Percentiles rank a stretch among this genome's conserved stretches.
Conservation (phyloP, 2,797 vertebrate species). For the Aeoliscus strigatus region DNA sequence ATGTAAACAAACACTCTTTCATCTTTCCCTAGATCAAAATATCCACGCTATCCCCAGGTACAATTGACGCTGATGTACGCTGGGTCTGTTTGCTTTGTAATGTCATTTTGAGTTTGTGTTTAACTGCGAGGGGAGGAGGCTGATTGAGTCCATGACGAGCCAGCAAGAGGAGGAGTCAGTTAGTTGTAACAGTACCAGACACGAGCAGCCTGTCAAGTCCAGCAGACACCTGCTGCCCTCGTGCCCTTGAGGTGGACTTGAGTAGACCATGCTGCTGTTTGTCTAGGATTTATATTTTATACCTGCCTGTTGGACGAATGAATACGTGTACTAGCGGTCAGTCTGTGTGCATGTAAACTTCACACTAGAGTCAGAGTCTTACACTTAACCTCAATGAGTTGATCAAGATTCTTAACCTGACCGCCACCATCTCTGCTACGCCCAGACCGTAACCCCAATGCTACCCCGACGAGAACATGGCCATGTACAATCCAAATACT, state of each 20-base stretch:
- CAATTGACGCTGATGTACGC: slow-evolving; percentile 18
- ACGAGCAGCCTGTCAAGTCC: slow-evolving; percentile 22
- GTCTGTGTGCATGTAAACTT: too few relatives aligned
- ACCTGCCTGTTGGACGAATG: neutral
- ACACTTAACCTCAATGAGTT: too few relatives aligned
- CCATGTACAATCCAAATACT: too few relatives aligned
- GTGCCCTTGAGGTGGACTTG: slow-evolving; percentile 11
- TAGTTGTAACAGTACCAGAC: slow-evolving; percentile 18
- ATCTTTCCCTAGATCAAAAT: slow-evolving; percentile 34
- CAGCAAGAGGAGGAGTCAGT: slow-evolving; percentile 11
- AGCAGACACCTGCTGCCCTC: slow-evolving; percentile 43
- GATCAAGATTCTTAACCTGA: too few relatives aligned
- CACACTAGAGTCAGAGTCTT: too few relatives aligned
- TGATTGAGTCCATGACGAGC: slow-evolving; percentile 5
- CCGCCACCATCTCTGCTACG: too few relatives aligned
- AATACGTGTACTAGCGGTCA: slow-evolving; percentile 3
- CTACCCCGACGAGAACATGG: too few relatives aligned
- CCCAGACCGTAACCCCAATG: too few relatives aligned
- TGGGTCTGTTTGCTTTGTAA: slow-evolving; percentile 15
- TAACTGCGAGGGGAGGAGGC: neutral
- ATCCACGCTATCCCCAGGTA: slow-evolving; percentile 11
- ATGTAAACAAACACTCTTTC: too few relatives aligned
- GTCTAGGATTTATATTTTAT: neutral
- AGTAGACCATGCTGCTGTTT: neutral
- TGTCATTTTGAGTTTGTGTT: slow-evolving; percentile 15